Evolutionary conservation across 2,797 vertebrate genomes (phyloP).

Genomic region (Calcarius lapponicus): DNA sequence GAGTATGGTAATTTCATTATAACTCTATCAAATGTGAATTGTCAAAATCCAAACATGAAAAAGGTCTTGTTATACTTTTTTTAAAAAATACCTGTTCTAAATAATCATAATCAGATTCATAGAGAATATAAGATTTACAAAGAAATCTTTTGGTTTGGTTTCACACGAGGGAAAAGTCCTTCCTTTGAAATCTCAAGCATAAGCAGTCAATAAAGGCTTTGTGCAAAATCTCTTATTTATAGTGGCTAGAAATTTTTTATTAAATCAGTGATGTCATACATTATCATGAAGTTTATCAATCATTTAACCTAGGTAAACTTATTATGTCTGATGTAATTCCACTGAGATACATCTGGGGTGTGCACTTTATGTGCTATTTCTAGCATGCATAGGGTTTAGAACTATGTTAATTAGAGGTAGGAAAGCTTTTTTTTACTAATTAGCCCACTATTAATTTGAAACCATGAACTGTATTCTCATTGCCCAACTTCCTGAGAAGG

Average conservation of each 20-base stretch:
- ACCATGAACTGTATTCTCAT: not conserved
- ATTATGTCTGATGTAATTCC: not conserved
- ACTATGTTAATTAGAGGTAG: not conserved
- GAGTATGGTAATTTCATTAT: conserved; percentile 36
- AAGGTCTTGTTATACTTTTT: not conserved
- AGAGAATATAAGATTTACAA: not conserved
- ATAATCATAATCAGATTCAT: not conserved
- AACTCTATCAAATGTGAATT: not conserved
- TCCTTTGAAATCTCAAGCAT: not conserved
- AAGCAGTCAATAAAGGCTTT: not conserved
- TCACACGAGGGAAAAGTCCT: not conserved
- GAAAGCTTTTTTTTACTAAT: not conserved
- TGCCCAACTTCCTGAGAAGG: not conserved
- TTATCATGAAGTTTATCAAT: conserved; percentile 26
- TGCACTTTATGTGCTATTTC: not conserved
- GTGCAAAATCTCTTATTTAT: not conserved
- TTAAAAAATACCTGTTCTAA: not conserved
- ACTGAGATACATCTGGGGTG: not conserved
- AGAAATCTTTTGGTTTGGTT: not conserved
- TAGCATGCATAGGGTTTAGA: not conserved
- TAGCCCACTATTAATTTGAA: conserved; percentile 10
- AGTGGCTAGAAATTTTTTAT: not conserved
- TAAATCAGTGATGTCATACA: not conserved
- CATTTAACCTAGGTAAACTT: conserved; percentile 30
- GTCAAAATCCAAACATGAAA: not conserved